phyloP scores from a whole-genome alignment of 2,797 vertebrate species.

The Tolypeutes matacus region DNA sequence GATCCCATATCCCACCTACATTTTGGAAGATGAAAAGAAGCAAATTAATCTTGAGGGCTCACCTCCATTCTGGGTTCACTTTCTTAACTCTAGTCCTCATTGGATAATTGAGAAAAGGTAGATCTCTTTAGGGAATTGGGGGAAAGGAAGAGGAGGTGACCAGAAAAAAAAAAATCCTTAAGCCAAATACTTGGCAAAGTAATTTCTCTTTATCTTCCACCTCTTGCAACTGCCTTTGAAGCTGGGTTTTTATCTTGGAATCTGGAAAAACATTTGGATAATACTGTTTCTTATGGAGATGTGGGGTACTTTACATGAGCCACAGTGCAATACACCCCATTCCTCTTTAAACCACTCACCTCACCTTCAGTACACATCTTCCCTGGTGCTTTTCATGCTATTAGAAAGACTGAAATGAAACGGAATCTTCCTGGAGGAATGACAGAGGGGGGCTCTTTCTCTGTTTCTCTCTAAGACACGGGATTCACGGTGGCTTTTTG shows the following conservation, averaged over 20 bases:
- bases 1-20: not conserved
- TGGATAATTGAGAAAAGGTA: not conserved
- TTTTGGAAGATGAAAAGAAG: not conserved
- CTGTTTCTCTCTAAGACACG: not conserved
- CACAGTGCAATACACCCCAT: not conserved
- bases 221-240: not conserved
- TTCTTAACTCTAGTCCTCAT: not conserved
- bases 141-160: not conserved
- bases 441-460: not conserved
- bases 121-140: not conserved
- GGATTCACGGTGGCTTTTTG: too few relatives aligned
- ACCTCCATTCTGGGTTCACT: not conserved
- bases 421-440: not conserved
- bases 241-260: not conserved
- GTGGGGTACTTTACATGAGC: not conserved
- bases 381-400: not conserved
- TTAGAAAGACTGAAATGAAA: not conserved
- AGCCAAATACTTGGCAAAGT: not conserved
- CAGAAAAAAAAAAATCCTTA: not conserved
- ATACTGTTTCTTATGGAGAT: not conserved
- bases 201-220: conserved; percentile 15
- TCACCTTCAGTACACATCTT: not conserved
- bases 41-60: not conserved
- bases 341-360: not conserved
- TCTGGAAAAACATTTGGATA: not conserved